phyloP scores from a whole-genome alignment of 2,113 vertebrate genomes.

The Struthio camelus region DNA sequence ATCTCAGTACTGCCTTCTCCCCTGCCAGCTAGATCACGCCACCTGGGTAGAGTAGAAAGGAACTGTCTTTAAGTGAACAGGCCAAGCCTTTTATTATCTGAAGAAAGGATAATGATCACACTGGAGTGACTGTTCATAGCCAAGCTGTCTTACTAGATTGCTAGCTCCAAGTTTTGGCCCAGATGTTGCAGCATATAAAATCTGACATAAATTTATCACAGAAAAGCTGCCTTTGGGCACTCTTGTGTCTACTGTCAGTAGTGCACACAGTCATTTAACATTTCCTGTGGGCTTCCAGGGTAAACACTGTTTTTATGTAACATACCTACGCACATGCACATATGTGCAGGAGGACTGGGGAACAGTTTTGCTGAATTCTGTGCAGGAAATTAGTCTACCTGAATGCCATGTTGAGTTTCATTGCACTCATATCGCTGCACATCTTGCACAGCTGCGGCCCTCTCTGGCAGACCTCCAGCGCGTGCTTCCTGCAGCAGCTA shows the following conservation, averaged over 20 bases:
- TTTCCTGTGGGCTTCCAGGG: constrained; percentile 36
- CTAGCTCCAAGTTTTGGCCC: constrained; percentile 9
- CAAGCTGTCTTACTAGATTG: constrained; percentile 22
- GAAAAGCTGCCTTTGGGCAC: constrained; percentile 26
- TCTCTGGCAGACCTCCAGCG: background rate
- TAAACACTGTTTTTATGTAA: constrained; percentile 38
- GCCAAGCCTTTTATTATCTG: background rate
- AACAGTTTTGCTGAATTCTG: background rate
- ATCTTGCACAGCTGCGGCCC: constrained; percentile 24
- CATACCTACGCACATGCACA: background rate
- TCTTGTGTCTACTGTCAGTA: background rate
- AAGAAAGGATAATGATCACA: background rate
- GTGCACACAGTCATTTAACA: background rate
- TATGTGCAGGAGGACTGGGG: background rate
- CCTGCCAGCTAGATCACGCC: fast-evolving
- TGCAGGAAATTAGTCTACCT: constrained; percentile 8
- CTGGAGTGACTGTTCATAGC: constrained; percentile 26
- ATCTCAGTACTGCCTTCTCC: background rate
- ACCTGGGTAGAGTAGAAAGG: background rate
- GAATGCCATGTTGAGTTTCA: constrained; percentile 15
- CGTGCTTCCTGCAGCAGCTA: background rate
- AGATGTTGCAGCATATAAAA: constrained; percentile 42
- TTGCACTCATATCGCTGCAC: background rate
- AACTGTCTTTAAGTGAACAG: background rate
- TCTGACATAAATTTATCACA: constrained; percentile 18